A percentile compares a stretch with the other conserved stretches of the same genome.
Evolutionary conservation across 2,113 vertebrate genomes (phyloP).

Genomic region (Neodon shergylaensis): DNA sequence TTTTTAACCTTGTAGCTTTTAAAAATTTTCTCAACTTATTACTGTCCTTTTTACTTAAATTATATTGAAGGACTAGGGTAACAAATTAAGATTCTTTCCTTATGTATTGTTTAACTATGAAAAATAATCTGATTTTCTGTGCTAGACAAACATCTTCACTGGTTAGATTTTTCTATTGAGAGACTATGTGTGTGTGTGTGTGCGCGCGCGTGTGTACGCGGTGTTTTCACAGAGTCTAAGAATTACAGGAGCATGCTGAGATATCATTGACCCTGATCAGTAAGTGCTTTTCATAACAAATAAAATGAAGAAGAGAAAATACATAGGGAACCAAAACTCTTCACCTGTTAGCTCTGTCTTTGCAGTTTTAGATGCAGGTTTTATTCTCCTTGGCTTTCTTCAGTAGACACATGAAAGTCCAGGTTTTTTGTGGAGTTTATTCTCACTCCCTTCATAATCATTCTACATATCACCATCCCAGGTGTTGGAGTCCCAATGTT

Average conservation of each 20-base stretch:
- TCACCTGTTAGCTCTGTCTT: neutral
- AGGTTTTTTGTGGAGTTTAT: neutral
- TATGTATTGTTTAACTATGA: neutral
- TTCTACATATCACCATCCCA: neutral
- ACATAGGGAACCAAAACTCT: neutral
- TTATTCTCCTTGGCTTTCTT: neutral
- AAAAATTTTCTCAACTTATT: neutral
- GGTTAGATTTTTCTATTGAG: neutral
- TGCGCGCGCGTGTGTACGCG: too few species aligned
- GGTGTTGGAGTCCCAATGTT: neutral
- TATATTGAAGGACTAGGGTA: neutral
- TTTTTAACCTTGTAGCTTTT: neutral
- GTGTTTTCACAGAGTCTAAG: neutral
- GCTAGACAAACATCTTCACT: neutral
- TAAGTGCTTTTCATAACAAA: neutral
- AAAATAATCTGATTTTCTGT: neutral
- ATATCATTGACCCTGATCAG: neutral
- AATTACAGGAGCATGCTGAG: neutral
- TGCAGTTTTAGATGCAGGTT: neutral
- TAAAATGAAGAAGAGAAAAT: neutral
- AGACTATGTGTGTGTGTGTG: neutral
- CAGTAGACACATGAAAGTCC: neutral
- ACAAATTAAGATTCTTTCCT: neutral
- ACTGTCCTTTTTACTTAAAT: neutral
- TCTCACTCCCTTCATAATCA: neutral